Base-by-base conservation (phyloP, 2,888 invertebrate species). In the Smittia aterrima region DNA sequence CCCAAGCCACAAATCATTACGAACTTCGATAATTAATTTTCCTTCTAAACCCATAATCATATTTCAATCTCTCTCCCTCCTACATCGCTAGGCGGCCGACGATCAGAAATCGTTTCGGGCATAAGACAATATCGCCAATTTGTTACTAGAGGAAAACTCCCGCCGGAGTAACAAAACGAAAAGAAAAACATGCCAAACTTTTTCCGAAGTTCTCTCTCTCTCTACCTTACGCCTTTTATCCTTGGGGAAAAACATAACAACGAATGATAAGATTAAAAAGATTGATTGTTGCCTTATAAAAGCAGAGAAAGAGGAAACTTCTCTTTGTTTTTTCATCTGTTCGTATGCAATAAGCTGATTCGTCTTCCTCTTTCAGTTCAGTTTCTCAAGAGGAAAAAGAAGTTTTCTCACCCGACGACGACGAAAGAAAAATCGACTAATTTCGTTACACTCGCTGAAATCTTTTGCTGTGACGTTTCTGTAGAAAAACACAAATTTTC, bases 231-330 rank as follows among this genome's bases (percentile, higher is more conserved):
- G 53, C 54, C n/a, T n/a, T n/a, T n/a, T n/a, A n/a, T n/a, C n/a
- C n/a, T n/a, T n/a, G n/a, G n/a, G 70, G 27, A 41, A 70, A 54
- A 70, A 25, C 72, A 72, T 58, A 72, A 72, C 72, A 72, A 72
- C 72, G 40, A 62, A 72, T 72, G 72, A 72, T 72, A 62, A 72
- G 72, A 72, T 72, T 72, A 72, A 72, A 71, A 72, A 72, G 72
- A 72, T 72, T 72, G 72, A 72, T 72, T 72, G 72, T 62, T 72
- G n/a, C 32, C 18, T 32, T 53, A 67, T 1, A 22, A 67, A 20
- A 67, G n/a, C 32, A 20, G 27, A n/a, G n/a, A n/a, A 67, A 67
- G 16, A 70, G 13, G 53, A 54, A 53, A 70, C 20, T 68, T 68
- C 41, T 66, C 27, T 66, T 67, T 22, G 40, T 22, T 66, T 27